These are phyloP conservation scores for Excalfactoria chinensis DNA, from an alignment of 2,113 vertebrate genomes.

Conservation along the genomic window DNA sequence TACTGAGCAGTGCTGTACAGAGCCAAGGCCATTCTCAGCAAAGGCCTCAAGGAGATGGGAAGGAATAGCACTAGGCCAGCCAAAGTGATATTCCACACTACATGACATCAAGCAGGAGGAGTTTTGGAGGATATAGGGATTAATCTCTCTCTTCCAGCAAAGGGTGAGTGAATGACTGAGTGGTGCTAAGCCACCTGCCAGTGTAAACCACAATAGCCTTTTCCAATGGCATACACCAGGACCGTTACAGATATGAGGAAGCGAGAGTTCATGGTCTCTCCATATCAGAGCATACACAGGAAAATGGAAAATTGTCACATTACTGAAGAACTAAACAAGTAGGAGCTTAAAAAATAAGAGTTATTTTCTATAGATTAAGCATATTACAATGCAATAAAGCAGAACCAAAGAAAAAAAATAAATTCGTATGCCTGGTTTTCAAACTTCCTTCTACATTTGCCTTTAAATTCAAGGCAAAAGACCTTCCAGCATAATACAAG, in stretches of 20 bases:
- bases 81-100: no score
- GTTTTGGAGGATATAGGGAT: no score
- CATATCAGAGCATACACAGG: accelerated
- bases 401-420: neutral
- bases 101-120: no score
- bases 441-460: neutral
- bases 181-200: no score
- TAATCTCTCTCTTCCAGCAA: no score
- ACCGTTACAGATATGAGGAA: neutral
- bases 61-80: no score
- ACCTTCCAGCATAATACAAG: neutral
- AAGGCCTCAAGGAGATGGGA: no score
- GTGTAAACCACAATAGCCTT: neutral
- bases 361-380: neutral
- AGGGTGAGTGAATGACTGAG: no score
- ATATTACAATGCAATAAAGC: neutral
- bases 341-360: neutral
- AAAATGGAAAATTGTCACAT: neutral
- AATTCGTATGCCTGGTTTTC: neutral
- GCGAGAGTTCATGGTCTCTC: neutral
- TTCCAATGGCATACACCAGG: neutral
- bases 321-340: neutral
- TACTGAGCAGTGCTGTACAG: no score
- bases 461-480: neutral
- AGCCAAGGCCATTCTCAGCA: no score